These are phyloP conservation scores for Catagonus wagneri DNA, from an alignment of 2,113 vertebrate species.

Conservation along the genomic window DNA sequence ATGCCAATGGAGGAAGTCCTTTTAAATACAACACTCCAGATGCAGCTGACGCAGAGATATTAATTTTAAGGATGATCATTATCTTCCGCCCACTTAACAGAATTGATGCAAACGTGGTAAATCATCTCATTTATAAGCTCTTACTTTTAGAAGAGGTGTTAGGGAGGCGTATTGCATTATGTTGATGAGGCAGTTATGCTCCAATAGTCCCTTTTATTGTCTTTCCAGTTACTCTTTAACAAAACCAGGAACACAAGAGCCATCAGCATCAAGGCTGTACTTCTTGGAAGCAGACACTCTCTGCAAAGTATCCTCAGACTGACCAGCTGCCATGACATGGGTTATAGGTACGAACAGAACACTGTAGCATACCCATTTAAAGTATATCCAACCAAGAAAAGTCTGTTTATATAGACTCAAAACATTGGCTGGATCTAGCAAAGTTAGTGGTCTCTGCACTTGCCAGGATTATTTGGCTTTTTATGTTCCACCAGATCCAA, in stretches of 20 bases:
- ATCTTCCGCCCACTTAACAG: neutral
- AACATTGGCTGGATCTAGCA: neutral
- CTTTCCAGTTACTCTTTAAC: neutral
- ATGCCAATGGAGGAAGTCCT: neutral
- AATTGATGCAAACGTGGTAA: neutral
- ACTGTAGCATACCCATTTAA: neutral
- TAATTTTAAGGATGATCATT: neutral
- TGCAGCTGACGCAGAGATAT: neutral
- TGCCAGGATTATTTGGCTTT: neutral
- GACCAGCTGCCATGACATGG: neutral
- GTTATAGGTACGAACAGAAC: neutral
- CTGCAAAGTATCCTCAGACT: neutral
- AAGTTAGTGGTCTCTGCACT: neutral
- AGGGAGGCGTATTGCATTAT: neutral
- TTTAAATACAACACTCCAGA: neutral
- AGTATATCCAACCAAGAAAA: neutral
- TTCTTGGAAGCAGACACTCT: neutral
- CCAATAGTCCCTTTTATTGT: neutral
- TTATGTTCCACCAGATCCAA: neutral
- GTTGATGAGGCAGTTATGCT: neutral
- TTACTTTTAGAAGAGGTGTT: neutral
- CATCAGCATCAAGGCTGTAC: neutral
- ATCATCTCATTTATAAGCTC: neutral
- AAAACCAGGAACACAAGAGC: neutral
- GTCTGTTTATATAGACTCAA: neutral